Percentiles rank a stretch among this genome's conserved stretches.
These are phyloP conservation scores for Scaptomyza cyrtandrae DNA, from an alignment of 2,888 invertebrate species.

Conservation along the genomic window DNA sequence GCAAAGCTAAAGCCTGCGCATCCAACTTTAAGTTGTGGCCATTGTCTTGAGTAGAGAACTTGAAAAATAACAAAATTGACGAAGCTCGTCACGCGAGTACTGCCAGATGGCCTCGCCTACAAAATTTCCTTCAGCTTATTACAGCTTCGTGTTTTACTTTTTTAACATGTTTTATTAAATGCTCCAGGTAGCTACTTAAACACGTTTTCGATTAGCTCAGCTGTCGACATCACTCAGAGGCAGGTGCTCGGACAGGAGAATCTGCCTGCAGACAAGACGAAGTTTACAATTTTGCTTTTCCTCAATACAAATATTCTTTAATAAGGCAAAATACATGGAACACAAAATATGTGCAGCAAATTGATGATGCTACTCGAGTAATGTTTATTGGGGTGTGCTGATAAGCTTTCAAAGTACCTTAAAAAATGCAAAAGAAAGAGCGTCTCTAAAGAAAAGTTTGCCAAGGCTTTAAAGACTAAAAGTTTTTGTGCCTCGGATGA, in stretches of 20 bases:
- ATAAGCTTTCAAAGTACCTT: constrained; percentile 55
- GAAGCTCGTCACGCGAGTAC: constrained; percentile 38
- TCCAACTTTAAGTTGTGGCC: constrained; percentile 54
- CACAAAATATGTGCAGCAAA: constrained; percentile 37
- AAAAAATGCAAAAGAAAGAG: constrained; percentile 26
- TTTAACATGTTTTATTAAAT: constrained; percentile 68
- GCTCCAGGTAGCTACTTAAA: constrained; percentile 78
- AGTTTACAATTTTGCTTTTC: constrained; percentile 33
- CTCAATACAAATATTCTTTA: constrained; percentile 44
- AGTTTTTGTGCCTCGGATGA: not conserved
- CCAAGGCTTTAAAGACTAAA: not conserved
- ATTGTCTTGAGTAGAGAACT: constrained; percentile 53
- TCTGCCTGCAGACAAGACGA: constrained; percentile 35
- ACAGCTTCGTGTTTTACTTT: constrained; percentile 38
- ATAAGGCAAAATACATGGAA: constrained; percentile 57
- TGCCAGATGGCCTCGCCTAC: constrained; percentile 23
- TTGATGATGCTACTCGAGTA: constrained; percentile 16
- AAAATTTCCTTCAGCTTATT: not conserved
- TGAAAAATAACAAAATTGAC: constrained; percentile 44
- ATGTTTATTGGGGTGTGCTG: constrained; percentile 57
- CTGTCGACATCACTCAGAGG: constrained; percentile 60
- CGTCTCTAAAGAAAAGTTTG: not conserved
- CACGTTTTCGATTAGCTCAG: constrained; percentile 82
- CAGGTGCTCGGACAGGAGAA: constrained; percentile 14
- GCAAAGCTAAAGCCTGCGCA: constrained; percentile 53